Evolutionary conservation across 2,888 invertebrate species (phyloP).

Genomic region (Pocota personata): DNA sequence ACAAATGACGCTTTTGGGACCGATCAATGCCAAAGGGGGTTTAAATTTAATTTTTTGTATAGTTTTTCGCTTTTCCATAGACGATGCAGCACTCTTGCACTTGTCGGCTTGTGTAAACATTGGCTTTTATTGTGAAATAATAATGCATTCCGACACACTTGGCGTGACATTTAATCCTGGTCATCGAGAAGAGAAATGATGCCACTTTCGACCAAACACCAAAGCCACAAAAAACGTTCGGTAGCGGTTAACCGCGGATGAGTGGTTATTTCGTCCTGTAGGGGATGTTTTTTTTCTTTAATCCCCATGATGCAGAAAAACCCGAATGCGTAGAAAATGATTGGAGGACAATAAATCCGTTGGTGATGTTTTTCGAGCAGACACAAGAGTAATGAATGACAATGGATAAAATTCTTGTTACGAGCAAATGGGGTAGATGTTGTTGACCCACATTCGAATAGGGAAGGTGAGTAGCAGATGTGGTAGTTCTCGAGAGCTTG

Average conservation of each 20-base stretch:
- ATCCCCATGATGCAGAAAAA: constrained; percentile 2
- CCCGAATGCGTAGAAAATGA: constrained; percentile 54
- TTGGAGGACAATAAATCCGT: constrained; percentile 65
- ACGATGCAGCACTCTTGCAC: constrained; percentile 13
- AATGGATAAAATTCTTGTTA: constrained; percentile 39
- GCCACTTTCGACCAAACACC: constrained; percentile 51
- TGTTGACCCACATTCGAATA: background rate
- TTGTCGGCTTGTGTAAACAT: constrained; percentile 57
- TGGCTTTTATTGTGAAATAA: constrained; percentile 66
- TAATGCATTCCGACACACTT: constrained; percentile 68
- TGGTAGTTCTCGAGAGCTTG: background rate
- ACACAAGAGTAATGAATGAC: constrained; percentile 58
- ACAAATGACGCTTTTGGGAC: constrained; percentile 54
- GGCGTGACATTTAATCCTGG: constrained; percentile 68
- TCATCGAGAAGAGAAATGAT: constrained; percentile 40
- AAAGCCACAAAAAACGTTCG: constrained; percentile 54
- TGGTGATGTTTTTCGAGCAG: constrained; percentile 24
- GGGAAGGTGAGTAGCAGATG: background rate
- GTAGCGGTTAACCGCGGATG: constrained; percentile 59
- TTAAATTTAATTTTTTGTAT: background rate
- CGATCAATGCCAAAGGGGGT: constrained; percentile 35
- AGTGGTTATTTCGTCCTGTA: constrained; percentile 35
- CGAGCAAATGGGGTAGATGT: constrained; percentile 2
- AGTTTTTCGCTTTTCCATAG: background rate
- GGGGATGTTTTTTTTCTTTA: constrained; percentile 10